Evolutionary conservation across 2,113 vertebrate species (phyloP), one percentile per base, ranked within the genome.

Genomic region (Cephalophus harveyi): DNA sequence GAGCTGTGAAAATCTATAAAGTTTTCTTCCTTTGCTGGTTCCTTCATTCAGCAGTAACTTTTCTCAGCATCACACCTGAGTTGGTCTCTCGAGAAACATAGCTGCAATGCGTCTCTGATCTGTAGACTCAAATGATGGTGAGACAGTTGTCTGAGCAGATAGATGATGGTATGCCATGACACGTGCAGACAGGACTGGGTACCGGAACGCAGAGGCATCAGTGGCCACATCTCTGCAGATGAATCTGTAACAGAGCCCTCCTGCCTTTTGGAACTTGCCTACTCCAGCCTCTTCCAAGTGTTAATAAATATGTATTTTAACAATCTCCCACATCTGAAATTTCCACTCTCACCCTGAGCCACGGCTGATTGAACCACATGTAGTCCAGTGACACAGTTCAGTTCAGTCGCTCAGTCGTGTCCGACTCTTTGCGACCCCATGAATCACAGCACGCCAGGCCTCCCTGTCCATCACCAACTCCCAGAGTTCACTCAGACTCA

Each of bases 121-220:
- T 11, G 10, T 50, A 87, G 15, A 64, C 25, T 67, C n/a, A 43
- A 36, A 40, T n/a, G 59, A 6, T 3, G 2, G 27, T 21, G 55
- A 94, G 78, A 36, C 19, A 6, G 5, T 40, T 28, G 21, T 79
- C 23, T 43, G n/a, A 17, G 7, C 7, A 78, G 54, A 13, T 91
- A 28, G 50, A 46, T n/a, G 28, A 87, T 3, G 6, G 4, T 15
- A 27, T 6, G 12, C 59, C 81, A 21, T 2, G n/a, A 17, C 19
- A 2, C 0, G 13, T 9, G 28, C 36, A 86, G 48, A 55, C 3
- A 64, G n/a, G 54, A 57, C 62, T 23, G 12, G 0, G 5, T 17
- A 15, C 2, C n/a, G 33, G 54, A 57, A 23, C 23, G 60, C 59
- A 55, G 28, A 91, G 25, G 21, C 67, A 55, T 27, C 40, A 3